Percentiles rank a stretch among this genome's conserved stretches.
Conservation (phyloP, 1,140 invertebrate genomes). For the Meloidogyne hapla region DNA sequence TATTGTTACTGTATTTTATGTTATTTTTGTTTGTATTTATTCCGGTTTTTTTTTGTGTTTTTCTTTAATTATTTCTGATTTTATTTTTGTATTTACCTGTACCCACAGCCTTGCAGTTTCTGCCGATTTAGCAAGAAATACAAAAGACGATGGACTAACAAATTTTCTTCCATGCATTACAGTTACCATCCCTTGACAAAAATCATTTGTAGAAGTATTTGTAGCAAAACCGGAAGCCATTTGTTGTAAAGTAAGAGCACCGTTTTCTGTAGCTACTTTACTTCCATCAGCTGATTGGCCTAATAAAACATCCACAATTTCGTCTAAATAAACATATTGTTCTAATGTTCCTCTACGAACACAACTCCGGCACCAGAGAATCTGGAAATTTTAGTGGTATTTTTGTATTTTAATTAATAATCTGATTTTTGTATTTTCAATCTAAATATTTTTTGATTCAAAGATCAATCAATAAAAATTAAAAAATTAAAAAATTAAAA, state of each 20-base stretch:
- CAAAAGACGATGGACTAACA: conserved; percentile 45
- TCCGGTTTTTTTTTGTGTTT: too few relatives aligned
- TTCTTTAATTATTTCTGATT: neutral
- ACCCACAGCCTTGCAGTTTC: conserved; percentile 38
- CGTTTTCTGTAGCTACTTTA: conserved; percentile 10
- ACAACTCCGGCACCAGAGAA: neutral
- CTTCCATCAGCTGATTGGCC: conserved; percentile 27
- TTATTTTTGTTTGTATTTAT: neutral
- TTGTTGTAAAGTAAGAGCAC: conserved; percentile 30
- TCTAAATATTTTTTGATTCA: too few relatives aligned
- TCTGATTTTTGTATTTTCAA: neutral
- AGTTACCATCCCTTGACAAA: conserved; percentile 37
- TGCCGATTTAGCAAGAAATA: conserved; percentile 41
- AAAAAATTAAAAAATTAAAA: too few relatives aligned
- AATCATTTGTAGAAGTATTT: conserved; percentile 10
- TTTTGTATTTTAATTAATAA: neutral
- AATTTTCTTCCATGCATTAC: conserved; percentile 44
- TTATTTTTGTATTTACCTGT: neutral
- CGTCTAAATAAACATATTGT: conserved; percentile 39
- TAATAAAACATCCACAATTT: conserved; percentile 49
- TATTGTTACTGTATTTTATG: neutral
- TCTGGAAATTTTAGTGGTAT: too few relatives aligned
- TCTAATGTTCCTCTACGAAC: conserved; percentile 22
- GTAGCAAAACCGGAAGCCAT: conserved; percentile 27
- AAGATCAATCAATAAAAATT: too few relatives aligned